Base-by-base conservation (phyloP, 1,140 invertebrate genomes). In the Oncopodura yosiiana region DNA sequence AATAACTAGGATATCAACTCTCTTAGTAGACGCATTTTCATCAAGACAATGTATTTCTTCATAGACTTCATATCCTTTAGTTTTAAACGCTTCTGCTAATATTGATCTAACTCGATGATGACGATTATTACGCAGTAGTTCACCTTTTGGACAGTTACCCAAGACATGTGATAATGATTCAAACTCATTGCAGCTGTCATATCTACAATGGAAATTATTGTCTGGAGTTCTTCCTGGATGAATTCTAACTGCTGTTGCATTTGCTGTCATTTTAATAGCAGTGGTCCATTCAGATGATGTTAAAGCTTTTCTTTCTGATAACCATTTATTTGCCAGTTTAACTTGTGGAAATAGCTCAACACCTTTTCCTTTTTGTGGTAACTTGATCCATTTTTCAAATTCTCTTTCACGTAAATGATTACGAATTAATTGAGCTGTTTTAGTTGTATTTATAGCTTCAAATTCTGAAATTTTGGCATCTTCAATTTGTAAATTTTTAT, bases 101-200 rank as follows among this genome's bases (percentile, higher is more conserved):
- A 37, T 5, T n/a, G 30, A 34, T 26, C 30, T 14, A 3, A 49
- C 14, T 24, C n/a, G 8, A 38, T 38, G 5, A 16, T 49, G 46
- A 30, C 46, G 26, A 1, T 1, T 23, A 37, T 37, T 36, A 1
- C 34, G 1, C 11, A 49, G 19, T 3, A 49, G 21, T 3, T 36
- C 26, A 3, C 46, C 46, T 23, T 21, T 36, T 1, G 19, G 11
- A 16, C 46, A 49, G 2, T 3, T 21, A 2, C 46, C 46, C 5
- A 49, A 16, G 27, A 38, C 32, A 11, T 49, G 46, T n/a, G 12
- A 19, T 24, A 49, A 21, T 12, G 46, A 24, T 49, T 49, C 48
- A 1, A 11, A 24, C 48, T 49, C 48, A 6, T 37, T 6, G n/a
- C 48, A 32, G 24, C 11, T n/a, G n/a, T n/a, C n/a, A n/a, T n/a